phyloP scores from a whole-genome alignment of 2,888 invertebrate genomes.

The Trissolcus brochymenae region DNA sequence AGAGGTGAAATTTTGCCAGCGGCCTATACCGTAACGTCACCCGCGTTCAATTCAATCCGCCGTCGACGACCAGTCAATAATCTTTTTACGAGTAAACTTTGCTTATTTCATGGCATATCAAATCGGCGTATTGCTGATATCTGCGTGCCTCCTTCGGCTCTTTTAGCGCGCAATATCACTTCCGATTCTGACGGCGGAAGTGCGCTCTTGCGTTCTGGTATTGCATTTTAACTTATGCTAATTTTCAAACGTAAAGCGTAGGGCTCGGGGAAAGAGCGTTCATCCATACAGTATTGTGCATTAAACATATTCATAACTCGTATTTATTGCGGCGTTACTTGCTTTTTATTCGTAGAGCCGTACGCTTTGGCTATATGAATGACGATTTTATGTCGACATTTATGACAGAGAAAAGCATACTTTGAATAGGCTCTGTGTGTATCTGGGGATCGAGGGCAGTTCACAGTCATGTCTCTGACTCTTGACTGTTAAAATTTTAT shows the following conservation, averaged over 20 bases:
- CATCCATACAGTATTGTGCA: constrained; percentile 63
- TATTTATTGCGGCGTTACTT: constrained; percentile 65
- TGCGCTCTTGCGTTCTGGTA: constrained; percentile 66
- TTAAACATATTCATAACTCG: constrained; percentile 72
- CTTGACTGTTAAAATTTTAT: constrained; percentile 45
- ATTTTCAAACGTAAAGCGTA: constrained; percentile 61
- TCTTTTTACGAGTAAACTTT: constrained; percentile 45
- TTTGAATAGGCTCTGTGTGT: constrained; percentile 66
- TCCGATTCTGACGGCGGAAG: constrained; percentile 65
- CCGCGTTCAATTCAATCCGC: constrained; percentile 33
- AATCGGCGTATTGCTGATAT: constrained; percentile 30
- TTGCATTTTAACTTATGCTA: constrained; percentile 72
- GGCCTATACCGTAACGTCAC: constrained; percentile 2
- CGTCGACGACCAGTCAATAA: constrained; percentile 34
- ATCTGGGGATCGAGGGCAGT: constrained; percentile 55
- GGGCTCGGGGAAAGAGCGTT: constrained; percentile 50
- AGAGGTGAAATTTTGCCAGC: constrained; percentile 12
- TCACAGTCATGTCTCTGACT: constrained; percentile 49
- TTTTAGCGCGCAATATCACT: constrained; percentile 50
- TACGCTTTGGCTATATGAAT: constrained; percentile 63
- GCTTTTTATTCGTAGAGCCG: constrained; percentile 67
- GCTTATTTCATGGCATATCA: constrained; percentile 51
- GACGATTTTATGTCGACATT: constrained; percentile 72
- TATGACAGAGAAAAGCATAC: constrained; percentile 68
- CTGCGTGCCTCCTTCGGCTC: constrained; percentile 24